These are phyloP conservation scores for Xestia xanthographa DNA, from an alignment of 2,888 invertebrate genomes.

Conservation along the genomic window DNA sequence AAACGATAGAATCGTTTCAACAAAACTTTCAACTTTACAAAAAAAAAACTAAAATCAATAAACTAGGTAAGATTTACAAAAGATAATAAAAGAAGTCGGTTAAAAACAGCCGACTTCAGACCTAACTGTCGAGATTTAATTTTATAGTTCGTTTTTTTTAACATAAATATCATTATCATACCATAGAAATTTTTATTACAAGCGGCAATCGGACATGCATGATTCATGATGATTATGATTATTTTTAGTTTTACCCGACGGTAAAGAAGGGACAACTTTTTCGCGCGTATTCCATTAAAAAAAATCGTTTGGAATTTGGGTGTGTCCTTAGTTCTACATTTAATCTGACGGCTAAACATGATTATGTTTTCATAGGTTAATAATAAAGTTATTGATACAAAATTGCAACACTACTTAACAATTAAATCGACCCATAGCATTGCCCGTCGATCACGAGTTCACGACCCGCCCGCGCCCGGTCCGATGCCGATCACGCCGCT, in stretches of 20 bases:
- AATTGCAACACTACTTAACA: neutral
- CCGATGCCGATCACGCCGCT: neutral
- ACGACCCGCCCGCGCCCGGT: neutral
- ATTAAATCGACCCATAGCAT: neutral
- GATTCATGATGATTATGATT: neutral
- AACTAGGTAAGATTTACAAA: too few species aligned
- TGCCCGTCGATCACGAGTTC: neutral
- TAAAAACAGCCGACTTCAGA: too few species aligned
- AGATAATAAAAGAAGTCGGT: too few species aligned
- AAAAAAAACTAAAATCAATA: too few species aligned
- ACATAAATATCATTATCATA: too few species aligned
- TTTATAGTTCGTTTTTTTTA: too few species aligned
- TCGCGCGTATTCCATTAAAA: neutral
- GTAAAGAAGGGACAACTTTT: neutral
- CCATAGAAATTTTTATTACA: too few species aligned
- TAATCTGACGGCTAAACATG: neutral
- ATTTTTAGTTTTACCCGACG: constrained; percentile 1
- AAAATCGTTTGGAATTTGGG: neutral
- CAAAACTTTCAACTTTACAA: neutral
- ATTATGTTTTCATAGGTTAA: neutral
- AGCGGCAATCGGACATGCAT: neutral
- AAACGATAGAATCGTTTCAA: neutral
- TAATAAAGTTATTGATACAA: neutral
- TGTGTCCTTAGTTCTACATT: neutral
- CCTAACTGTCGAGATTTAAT: too few species aligned